Evolutionary conservation across 2,113 vertebrate genomes (phyloP).

Genomic region (Myotis yumanensis): DNA sequence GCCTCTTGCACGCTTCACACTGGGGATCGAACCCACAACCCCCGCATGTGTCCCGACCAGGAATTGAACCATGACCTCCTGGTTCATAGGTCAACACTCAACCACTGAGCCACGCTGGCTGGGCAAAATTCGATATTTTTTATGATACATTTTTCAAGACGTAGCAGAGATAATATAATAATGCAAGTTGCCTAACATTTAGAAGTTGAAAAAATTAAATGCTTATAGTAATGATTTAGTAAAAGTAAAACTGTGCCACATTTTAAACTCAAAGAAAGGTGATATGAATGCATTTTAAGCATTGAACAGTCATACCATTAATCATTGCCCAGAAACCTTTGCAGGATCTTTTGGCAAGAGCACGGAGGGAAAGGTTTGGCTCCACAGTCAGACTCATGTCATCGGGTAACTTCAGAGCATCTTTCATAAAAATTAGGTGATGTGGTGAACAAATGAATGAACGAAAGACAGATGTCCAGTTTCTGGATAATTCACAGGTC

Average conservation of each 20-base stretch:
- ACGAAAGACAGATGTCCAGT: not conserved
- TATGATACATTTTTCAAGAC: slow-evolving; percentile 59
- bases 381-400: slow-evolving; percentile 48
- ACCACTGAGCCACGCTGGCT: too few relatives aligned
- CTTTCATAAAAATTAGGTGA: slow-evolving; percentile 51
- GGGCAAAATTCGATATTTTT: slow-evolving; percentile 32
- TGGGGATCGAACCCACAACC: too few relatives aligned
- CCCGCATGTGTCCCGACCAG: too few relatives aligned
- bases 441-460: not conserved
- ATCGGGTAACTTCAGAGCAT: slow-evolving; percentile 40
- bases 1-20: too few relatives aligned
- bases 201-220: slow-evolving; percentile 60
- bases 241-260: slow-evolving; percentile 57
- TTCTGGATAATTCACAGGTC: not conserved
- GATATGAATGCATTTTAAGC: slow-evolving; percentile 68
- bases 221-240: slow-evolving; percentile 49
- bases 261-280: slow-evolving; percentile 69
- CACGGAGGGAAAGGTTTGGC: slow-evolving; percentile 45
- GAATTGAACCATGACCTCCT: too few relatives aligned
- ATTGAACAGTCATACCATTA: slow-evolving; percentile 54
- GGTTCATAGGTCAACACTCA: too few relatives aligned
- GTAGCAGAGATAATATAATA: not conserved
- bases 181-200: slow-evolving; percentile 3
- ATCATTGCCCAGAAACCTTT: slow-evolving; percentile 60
- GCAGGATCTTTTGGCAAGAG: not conserved